Percentiles rank a stretch among this genome's conserved stretches.
Evolutionary conservation across 2,888 invertebrate genomes (phyloP).

Genomic region (Hylaea fasciaria): DNA sequence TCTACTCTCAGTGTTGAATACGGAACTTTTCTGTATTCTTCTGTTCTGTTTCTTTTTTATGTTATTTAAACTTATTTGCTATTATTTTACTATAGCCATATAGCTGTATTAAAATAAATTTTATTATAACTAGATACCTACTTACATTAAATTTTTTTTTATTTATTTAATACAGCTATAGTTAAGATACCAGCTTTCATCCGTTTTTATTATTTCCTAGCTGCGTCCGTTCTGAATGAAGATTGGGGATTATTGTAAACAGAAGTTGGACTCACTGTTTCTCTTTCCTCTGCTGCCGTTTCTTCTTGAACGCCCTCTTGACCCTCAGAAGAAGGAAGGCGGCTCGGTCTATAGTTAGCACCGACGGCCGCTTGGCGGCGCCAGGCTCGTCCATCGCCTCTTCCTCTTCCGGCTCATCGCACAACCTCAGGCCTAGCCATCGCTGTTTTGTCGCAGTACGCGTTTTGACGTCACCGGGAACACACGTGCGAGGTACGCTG

Average conservation of each 20-base stretch:
- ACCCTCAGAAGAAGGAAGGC: conserved; percentile 94
- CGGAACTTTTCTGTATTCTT: too few species aligned
- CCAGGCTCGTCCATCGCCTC: conserved; percentile 79
- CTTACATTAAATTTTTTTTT: too few species aligned
- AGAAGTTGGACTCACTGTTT: conserved; percentile 88
- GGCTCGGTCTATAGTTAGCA: conserved; percentile 94
- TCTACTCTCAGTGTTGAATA: too few species aligned
- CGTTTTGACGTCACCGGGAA: conserved; percentile 58
- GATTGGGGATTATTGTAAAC: background rate
- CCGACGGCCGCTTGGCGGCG: conserved; percentile 85
- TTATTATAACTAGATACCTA: too few species aligned
- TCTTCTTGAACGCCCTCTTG: conserved; percentile 95
- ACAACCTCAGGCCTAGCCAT: conserved; percentile 84
- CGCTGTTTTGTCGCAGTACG: conserved; percentile 74
- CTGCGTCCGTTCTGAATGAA: too few species aligned
- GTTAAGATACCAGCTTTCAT: too few species aligned
- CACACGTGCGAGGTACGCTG: conserved; percentile 43
- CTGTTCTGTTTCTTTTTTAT: too few species aligned
- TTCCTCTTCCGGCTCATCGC: conserved; percentile 77
- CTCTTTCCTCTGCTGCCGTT: conserved; percentile 93
- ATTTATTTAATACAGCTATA: too few species aligned
- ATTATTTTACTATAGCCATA: too few species aligned
- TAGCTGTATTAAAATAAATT: too few species aligned
- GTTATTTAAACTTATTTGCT: too few species aligned
- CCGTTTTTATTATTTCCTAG: too few species aligned